Base-by-base conservation (phyloP, 2,888 invertebrate genomes). In the Eupithecia dodoneata region DNA sequence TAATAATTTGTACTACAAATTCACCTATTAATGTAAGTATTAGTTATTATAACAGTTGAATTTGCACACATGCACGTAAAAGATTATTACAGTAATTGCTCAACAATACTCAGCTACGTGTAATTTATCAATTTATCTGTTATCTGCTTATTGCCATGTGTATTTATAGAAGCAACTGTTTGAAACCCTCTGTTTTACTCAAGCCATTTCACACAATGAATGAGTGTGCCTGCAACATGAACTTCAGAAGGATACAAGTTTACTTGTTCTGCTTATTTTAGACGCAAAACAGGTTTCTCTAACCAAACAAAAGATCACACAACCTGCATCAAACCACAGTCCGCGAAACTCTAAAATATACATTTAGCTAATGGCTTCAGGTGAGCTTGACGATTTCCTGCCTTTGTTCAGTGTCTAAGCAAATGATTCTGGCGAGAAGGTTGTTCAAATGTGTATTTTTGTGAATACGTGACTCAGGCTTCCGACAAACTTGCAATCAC, bases 401-500 rank as follows among this genome's bases (percentile, higher is more conserved):
- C 80, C 82, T 84, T 86, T 86, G 82, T 85, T 83, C 79, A 70
- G 76, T 74, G 45, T 75, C 76, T 74, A 75, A 59, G 73, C 80
- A 78, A 81, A 81, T 81, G 78, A 69, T 47, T n/a, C 15, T 66
- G 49, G 70, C 71, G 7, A 70, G 73, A 69, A 66, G 72, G 41
- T 76, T 72, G 41, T 42, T 59, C 59, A 72, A 65, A 70, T 45
- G 70, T 67, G 44, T 72, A 45, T 74, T 45, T 70, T 72, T 73
- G 73, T 83, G 88, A 83, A 87, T 92, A 92, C 91, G 92, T 92
- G 92, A 92, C 89, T 87, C 90, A 90, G 83, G 87, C 84, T 84
- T 78, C 65, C 63, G 41, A 76, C 74, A 65, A 2, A 67, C 65
- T 78, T 69, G 44, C 74, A 76, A 77, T 73, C 73, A 80, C 74